A percentile compares a stretch with the other conserved stretches of the same genome.
Evolutionary conservation across 2,113 vertebrate genomes (phyloP).

Genomic region (Rhinoderma darwinii): DNA sequence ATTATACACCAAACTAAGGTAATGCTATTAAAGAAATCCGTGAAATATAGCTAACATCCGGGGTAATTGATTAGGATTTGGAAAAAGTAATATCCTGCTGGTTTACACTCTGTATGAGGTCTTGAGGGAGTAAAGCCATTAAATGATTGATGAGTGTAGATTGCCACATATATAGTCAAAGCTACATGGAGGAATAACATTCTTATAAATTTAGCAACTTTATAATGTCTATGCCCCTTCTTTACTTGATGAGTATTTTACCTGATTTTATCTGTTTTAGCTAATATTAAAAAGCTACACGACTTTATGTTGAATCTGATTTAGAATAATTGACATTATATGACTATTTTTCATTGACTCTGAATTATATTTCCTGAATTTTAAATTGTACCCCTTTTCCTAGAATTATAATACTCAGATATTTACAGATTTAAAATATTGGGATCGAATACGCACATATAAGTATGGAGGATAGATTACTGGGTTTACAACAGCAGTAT

Average conservation of each 20-base stretch:
- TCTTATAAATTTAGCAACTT: neutral
- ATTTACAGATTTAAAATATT: too few relatives aligned
- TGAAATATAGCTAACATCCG: slow-evolving; percentile 20
- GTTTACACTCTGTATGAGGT: slow-evolving; percentile 22
- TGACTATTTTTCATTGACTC: too few relatives aligned
- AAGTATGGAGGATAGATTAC: too few relatives aligned
- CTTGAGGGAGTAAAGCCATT: slow-evolving; percentile 32
- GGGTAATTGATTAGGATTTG: slow-evolving; percentile 45
- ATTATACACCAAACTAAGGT: neutral
- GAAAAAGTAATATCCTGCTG: slow-evolving; percentile 37
- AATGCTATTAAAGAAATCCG: slow-evolving; percentile 4
- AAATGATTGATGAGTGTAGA: slow-evolving; percentile 38
- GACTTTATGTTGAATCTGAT: too few relatives aligned
- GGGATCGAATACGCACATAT: too few relatives aligned
- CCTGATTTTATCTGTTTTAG: neutral
- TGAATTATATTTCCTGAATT: too few relatives aligned
- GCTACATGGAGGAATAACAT: neutral
- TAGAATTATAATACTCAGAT: too few relatives aligned
- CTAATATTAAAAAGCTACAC: neutral
- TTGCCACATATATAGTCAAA: neutral
- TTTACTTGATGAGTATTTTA: neutral
- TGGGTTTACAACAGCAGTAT: too few relatives aligned
- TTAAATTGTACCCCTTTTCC: too few relatives aligned
- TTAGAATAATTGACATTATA: too few relatives aligned
- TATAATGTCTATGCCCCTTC: neutral